A percentile compares a stretch with the other conserved stretches of the same genome.
These are phyloP conservation scores for Phyllostomus hastatus DNA, from an alignment of 2,113 vertebrate species.

Conservation along the genomic window DNA sequence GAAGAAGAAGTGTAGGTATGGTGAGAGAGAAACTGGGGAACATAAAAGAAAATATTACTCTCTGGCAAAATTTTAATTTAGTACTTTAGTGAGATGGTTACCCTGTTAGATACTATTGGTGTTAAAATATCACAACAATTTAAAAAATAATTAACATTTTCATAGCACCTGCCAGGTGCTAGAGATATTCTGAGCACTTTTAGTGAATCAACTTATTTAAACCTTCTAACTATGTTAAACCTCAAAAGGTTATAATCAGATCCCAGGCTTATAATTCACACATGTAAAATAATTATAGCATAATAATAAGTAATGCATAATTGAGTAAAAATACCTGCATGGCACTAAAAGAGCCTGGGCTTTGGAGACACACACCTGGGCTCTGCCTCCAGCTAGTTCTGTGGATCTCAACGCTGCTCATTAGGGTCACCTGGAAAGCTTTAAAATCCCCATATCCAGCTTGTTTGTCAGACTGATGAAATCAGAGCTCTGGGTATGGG, in stretches of 20 bases:
- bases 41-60: neutral
- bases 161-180: neutral
- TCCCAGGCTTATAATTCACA: neutral
- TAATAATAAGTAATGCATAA: neutral
- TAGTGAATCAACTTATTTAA: neutral
- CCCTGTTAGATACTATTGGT: neutral
- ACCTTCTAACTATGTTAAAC: neutral
- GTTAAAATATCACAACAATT: neutral
- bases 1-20: neutral
- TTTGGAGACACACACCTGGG: neutral
- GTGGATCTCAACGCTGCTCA: neutral
- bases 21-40: neutral
- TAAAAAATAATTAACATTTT: neutral
- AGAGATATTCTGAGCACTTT: neutral
- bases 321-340: neutral
- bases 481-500: neutral
- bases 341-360: neutral
- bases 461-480: neutral
- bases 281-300: neutral
- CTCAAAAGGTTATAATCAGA: neutral
- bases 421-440: neutral
- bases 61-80: neutral
- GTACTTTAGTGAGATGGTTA: neutral
- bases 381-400: neutral
- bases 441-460: neutral